Base-by-base conservation (phyloP, 2,113 vertebrate species). In the Spea multiplicata region DNA sequence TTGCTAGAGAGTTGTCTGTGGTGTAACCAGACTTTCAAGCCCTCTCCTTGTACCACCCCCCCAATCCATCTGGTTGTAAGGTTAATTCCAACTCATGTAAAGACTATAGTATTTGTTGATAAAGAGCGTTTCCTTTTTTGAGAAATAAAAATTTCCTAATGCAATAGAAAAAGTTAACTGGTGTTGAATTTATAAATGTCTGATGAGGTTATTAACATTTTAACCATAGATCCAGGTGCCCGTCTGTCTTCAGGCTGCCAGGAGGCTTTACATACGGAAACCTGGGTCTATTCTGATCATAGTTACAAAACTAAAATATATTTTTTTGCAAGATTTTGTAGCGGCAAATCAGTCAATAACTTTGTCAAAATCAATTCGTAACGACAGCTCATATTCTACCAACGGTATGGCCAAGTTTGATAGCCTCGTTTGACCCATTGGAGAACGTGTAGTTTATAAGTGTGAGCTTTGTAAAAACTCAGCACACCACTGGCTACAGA, bases 341-440 rank as follows among this genome's bases (percentile, higher is more conserved):
- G 62, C 12, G 9, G 55, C 55, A 57, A 57, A 57, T 8, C 12
- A 13, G 55, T 57, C 55, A 57, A 52, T 52, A 62, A 65, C 62
- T 30, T 65, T 65, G 62, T 65, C 62, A 65, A 65, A 65, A 65
- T 65, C 6, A 65, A 65, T 65, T 65, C 62, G 9, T 65, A 16
- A 65, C n/a, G 9, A 65, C 62, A 4, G 6, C 62, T 65, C 62
- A 65, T 65, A 12, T 65, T 65, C 62, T 65, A 65, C 14, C 14
- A 13, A 62, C 59, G 14, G 61, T 62, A 62, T 62, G 14, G 61
- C 61, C 61, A 62, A 62, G 61, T 62, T 62, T 62, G 61, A 62
- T 12, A 62, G 61, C 3, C 2, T 62, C 4, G 61, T 62, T 62
- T 62, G 61, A 62, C 14, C 61, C 61, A 62, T 62, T n/a, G 61